Percentiles rank a stretch among this genome's conserved stretches.
Conservation (phyloP, 2,113 vertebrate species). For the Podarcis muralis region DNA sequence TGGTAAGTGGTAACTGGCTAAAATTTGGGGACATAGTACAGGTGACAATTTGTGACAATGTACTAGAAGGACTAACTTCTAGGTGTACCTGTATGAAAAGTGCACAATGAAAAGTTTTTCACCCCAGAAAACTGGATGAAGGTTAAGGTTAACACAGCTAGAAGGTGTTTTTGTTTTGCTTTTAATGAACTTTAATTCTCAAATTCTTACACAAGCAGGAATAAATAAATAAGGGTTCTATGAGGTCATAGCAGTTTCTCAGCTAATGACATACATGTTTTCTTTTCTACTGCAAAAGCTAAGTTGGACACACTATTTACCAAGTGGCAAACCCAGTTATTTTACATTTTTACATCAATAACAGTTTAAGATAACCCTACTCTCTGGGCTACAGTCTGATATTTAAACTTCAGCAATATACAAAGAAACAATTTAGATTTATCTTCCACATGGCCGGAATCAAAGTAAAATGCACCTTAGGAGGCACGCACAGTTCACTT, state of each 20-base stretch:
- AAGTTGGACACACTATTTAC: neutral
- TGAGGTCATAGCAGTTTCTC: neutral
- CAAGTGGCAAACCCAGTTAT: neutral
- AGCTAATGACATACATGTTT: neutral
- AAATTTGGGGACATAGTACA: too few species aligned
- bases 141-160: too few species aligned
- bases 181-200: neutral
- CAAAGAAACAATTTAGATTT: neutral
- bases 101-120: too few species aligned
- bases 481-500: slow-evolving; percentile 39
- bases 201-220: neutral
- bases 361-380: neutral
- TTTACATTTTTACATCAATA: neutral
- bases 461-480: slow-evolving; percentile 9
- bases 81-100: too few species aligned
- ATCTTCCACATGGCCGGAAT: slow-evolving; percentile 8
- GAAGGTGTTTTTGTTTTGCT: too few species aligned
- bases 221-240: neutral
- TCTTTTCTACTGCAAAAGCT: neutral
- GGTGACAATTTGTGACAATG: too few species aligned
- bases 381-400: neutral
- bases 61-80: too few species aligned
- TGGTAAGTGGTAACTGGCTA: too few species aligned
- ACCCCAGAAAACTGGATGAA: too few species aligned
- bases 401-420: neutral